phyloP scores from a whole-genome alignment of 53 echinoderm and acorn worm genomes.

The Stichopus horrens region DNA sequence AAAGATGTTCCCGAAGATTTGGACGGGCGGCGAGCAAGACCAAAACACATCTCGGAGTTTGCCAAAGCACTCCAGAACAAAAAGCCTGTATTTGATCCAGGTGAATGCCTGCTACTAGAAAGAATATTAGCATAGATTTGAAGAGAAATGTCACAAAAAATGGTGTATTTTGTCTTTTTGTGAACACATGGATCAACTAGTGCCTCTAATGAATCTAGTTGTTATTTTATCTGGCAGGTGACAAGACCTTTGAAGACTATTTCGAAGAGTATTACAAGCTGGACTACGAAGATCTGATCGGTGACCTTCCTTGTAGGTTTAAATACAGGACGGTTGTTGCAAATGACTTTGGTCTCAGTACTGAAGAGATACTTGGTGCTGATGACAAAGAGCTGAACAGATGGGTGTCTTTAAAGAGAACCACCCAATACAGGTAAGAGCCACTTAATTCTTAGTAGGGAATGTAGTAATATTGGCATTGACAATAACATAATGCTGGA shows the following conservation, averaged over 20 bases:
- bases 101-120: constrained; percentile 35
- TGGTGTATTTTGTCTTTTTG: too few relatives aligned
- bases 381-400: constrained; percentile 89
- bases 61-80: constrained; percentile 67
- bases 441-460: too few relatives aligned
- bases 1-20: not conserved
- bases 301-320: constrained; percentile 86
- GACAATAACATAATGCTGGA: too few relatives aligned
- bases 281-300: constrained; percentile 95
- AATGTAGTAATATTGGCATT: too few relatives aligned
- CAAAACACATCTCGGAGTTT: constrained; percentile 63
- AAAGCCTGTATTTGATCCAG: constrained; percentile 92
- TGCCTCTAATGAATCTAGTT: not conserved
- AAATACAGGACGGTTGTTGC: constrained; percentile 90
- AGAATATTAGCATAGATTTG: too few relatives aligned
- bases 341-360: constrained; percentile 88
- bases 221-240: constrained; percentile 50
- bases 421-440: constrained; percentile 87
- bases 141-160: too few relatives aligned
- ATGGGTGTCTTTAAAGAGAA: constrained; percentile 95
- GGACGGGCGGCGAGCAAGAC: constrained; percentile 29
- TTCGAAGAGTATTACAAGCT: constrained; percentile 93
- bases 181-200: too few relatives aligned
- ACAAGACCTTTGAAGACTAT: constrained; percentile 90
- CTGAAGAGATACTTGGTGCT: constrained; percentile 79